phyloP scores from a whole-genome alignment of 1,140 invertebrate species.

The Zeugodacus cucurbitae region DNA sequence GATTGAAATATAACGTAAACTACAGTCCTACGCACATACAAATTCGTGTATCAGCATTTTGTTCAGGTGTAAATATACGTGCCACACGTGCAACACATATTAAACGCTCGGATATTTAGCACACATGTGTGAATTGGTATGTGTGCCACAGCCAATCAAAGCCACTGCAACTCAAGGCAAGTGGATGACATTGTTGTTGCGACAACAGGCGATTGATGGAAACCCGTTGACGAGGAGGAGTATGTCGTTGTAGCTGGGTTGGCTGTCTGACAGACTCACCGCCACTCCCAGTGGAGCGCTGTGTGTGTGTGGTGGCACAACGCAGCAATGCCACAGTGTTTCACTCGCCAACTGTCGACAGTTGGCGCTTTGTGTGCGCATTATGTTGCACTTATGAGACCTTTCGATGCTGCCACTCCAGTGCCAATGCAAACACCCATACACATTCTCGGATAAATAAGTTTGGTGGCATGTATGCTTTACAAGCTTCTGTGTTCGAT shows the following conservation, averaged over 20 bases:
- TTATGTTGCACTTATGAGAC: constrained; percentile 32
- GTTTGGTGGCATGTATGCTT: not conserved
- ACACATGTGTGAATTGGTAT: too few species aligned
- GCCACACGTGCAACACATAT: constrained; percentile 20
- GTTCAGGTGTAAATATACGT: not conserved
- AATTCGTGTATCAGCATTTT: not conserved
- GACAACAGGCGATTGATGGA: not conserved
- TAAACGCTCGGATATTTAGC: not conserved
- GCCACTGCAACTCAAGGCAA: not conserved
- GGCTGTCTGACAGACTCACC: not conserved
- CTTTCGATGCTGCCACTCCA: constrained; percentile 24
- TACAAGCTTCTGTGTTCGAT: not conserved
- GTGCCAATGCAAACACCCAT: not conserved
- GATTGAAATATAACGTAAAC: too few species aligned
- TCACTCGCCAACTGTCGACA: not conserved
- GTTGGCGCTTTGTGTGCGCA: constrained; percentile 25
- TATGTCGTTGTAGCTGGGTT: not conserved
- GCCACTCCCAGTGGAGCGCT: not conserved
- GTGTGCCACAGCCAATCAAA: constrained; percentile 25
- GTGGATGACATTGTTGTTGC: not conserved
- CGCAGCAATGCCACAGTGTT: not conserved
- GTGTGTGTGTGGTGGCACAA: not conserved
- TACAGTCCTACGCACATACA: not conserved
- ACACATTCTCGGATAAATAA: not conserved
- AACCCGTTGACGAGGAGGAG: not conserved